These are phyloP conservation scores for Zonotrichia leucophrys DNA, from an alignment of 2,113 vertebrate species.

Conservation along the genomic window DNA sequence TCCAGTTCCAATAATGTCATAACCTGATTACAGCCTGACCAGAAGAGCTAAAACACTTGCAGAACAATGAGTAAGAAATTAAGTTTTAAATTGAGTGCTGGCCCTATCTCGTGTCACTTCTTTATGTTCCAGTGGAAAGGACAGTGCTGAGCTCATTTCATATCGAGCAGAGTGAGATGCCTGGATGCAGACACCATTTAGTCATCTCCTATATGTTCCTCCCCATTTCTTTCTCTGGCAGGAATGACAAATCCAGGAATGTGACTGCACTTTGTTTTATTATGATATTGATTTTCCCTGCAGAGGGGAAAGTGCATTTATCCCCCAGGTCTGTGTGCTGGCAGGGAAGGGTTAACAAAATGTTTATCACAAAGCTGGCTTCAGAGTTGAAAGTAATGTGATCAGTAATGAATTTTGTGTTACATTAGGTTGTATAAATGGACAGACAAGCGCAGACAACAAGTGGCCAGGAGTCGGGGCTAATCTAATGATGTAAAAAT, in stretches of 20 bases:
- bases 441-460: conserved; percentile 93
- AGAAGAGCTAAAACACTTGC: conserved; percentile 13
- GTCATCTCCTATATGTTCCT: conserved; percentile 56
- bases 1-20: conserved; percentile 56
- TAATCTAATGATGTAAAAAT: conserved; percentile 99
- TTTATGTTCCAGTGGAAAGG: conserved; percentile 30
- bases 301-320: conserved; percentile 73
- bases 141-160: conserved; percentile 35
- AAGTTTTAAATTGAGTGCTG: conserved; percentile 34
- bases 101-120: conserved; percentile 41
- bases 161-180: conserved; percentile 59
- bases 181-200: conserved; percentile 72
- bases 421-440: conserved; percentile 96
- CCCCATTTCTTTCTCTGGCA: conserved; percentile 69
- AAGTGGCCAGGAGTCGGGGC: conserved; percentile 94
- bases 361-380: conserved; percentile 87
- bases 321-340: conserved; percentile 49
- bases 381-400: conserved; percentile 97
- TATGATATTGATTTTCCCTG: conserved; percentile 78
- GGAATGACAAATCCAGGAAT: conserved; percentile 77
- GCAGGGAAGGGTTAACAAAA: conserved; percentile 84
- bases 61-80: conserved; percentile 18
- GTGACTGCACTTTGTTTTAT: conserved; percentile 80
- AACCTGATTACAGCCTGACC: conserved; percentile 56
- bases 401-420: conserved; percentile 99